Conservation (phyloP, 2,113 vertebrate genomes). For the Malurus cyaneus region DNA sequence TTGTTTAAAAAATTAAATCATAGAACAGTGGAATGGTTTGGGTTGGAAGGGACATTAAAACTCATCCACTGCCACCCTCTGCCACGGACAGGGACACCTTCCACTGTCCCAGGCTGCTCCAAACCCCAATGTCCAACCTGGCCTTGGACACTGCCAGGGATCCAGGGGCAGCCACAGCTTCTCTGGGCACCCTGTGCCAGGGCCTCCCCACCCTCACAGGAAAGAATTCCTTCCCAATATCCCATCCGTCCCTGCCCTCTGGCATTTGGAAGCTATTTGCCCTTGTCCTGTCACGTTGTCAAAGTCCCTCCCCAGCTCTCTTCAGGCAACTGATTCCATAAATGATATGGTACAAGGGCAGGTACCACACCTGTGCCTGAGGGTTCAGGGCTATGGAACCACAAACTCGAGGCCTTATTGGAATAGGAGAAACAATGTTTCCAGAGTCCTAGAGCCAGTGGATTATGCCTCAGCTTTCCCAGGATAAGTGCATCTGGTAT, state of each 20-base stretch:
- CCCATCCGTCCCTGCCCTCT: neutral
- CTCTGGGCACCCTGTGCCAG: neutral
- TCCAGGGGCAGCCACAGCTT: neutral
- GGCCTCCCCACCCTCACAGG: neutral
- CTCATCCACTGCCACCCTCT: rapidly evolving
- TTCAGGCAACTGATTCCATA: neutral
- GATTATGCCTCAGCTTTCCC: neutral
- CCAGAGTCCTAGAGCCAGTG: neutral
- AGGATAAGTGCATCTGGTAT: neutral
- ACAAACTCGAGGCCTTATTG: neutral
- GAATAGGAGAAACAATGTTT: neutral
- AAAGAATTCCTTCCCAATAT: neutral
- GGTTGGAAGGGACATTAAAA: neutral
- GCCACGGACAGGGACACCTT: neutral
- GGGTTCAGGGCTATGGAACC: neutral
- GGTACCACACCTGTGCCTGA: neutral
- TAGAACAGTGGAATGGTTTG: neutral
- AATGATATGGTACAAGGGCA: neutral
- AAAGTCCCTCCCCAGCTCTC: neutral
- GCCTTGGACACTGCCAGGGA: neutral
- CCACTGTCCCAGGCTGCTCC: rapidly evolving
- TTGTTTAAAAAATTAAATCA: neutral
- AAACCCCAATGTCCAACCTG: rapidly evolving
- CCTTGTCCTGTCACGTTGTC: neutral
- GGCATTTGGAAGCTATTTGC: neutral